Evolutionary conservation across 2,888 invertebrate genomes (phyloP).

Genomic region (Osmoderma eremita): DNA sequence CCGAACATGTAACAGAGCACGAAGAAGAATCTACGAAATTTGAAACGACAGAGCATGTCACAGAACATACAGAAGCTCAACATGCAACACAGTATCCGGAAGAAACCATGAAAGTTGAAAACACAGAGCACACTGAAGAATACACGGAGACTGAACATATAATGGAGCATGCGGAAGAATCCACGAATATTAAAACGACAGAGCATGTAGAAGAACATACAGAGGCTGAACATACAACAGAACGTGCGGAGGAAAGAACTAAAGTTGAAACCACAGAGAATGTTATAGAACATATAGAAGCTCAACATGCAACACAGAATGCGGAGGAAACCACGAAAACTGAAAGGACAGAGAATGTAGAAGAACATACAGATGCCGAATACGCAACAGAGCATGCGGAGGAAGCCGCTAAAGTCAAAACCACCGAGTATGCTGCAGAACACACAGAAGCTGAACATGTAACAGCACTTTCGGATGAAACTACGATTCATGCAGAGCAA

Average conservation of each 20-base stretch:
- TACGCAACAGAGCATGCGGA: not conserved
- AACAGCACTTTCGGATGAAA: not conserved
- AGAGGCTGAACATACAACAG: not conserved
- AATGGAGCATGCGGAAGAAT: too few relatives aligned
- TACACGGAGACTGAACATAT: too few relatives aligned
- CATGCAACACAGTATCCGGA: too few relatives aligned
- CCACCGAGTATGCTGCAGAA: not conserved
- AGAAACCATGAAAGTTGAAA: too few relatives aligned
- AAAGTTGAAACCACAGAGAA: not conserved
- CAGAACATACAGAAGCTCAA: too few relatives aligned
- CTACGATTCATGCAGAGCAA: too few relatives aligned
- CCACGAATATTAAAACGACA: not conserved
- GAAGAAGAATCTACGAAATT: not conserved
- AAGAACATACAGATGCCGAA: not conserved
- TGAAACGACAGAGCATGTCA: too few relatives aligned
- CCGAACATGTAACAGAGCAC: slow-evolving; percentile 1
- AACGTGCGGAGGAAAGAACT: not conserved
- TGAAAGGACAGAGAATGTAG: slow-evolving; percentile 1
- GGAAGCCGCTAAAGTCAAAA: not conserved
- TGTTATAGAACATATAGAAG: not conserved
- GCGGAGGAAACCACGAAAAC: not conserved
- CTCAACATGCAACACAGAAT: not conserved
- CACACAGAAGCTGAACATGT: not conserved
- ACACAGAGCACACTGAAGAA: too few relatives aligned
- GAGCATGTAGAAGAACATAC: slow-evolving; percentile 1